Conservation (phyloP, 2,888 invertebrate genomes). For the Noctua comes region DNA sequence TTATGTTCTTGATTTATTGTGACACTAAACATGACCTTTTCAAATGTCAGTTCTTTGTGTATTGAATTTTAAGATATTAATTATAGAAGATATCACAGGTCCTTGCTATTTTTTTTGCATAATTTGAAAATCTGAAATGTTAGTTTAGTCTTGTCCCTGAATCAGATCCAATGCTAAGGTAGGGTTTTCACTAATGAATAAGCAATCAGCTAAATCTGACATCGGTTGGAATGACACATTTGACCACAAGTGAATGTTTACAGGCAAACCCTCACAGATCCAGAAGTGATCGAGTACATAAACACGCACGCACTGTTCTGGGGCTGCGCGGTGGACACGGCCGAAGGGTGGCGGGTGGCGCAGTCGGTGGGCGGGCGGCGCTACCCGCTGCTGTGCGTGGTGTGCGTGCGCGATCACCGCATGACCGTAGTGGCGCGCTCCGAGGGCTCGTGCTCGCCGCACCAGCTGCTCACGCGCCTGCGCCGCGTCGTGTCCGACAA, state of each 20-base stretch:
- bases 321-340: constrained; percentile 97
- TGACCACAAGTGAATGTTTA: constrained; percentile 11
- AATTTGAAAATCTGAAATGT: background rate
- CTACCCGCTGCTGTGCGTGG: constrained; percentile 96
- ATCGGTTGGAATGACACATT: background rate
- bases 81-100: background rate
- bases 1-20: background rate
- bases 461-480: constrained; percentile 93
- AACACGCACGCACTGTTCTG: constrained; percentile 97
- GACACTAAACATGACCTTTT: background rate
- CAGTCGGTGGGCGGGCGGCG: constrained; percentile 95
- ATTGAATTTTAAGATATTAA: background rate
- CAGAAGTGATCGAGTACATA: constrained; percentile 94
- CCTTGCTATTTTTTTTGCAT: background rate
- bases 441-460: constrained; percentile 95
- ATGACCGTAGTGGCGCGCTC: constrained; percentile 98
- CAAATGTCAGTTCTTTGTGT: background rate
- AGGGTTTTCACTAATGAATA: background rate
- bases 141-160: background rate
- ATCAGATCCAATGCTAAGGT: background rate
- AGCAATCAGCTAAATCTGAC: background rate
- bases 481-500: constrained; percentile 95
- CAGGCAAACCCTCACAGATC: constrained; percentile 93
- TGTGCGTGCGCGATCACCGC: constrained; percentile 96
- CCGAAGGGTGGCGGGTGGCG: constrained; percentile 98